Base-by-base conservation (phyloP, 2,797 vertebrate species). In the Rhinatrema bivittatum region DNA sequence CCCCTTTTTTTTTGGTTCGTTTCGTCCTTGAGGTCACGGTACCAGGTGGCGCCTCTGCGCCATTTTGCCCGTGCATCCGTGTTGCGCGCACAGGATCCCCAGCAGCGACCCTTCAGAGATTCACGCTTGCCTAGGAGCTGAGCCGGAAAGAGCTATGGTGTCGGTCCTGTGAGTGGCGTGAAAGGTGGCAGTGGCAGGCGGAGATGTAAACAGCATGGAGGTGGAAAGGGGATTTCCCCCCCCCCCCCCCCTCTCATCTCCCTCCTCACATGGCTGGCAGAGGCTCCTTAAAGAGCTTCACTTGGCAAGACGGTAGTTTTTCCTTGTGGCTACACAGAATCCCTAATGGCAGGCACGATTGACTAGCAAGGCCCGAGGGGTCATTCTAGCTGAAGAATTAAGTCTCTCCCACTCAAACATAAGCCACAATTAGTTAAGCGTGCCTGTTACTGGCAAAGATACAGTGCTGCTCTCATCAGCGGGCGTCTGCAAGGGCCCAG, bases 371-470 rank as follows among this genome's bases (percentile, higher is more conserved):
- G 29, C 56, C 39, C 30, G 49, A 23, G 36, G 48, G 34, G 64
- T 66, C 65, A 51, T 42, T 39, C 32, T 50, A 27, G 35, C 62
- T 38, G 17, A 43, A 19, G 43, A 48, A 47, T 54, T 48, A 32
- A n/a, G 31, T 36, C 30, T 43, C 27, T 54, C 53, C 38, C 15
- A 64, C 56, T 46, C 57, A 47, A 57, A 43, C 9, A 50, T 20
- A 49, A 71, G 50, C 57, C 45, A 46, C 46, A 55, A 53, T 32
- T 59, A 42, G 37, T 51, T 53, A 60, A n/a, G 53, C 24, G 35
- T 43, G 27, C 11, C 28, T 41, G 62, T 60, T 50, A 36, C 16
- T 49, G 32, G 46, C 39, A 42, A 36, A 36, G 32, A 16, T 48
- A 16, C 27, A n/a, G n/a, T n/a, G n/a, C n/a, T n/a, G n/a, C n/a